Conservation (phyloP, 1,140 invertebrate genomes). For the Tetragonula clypearis region DNA sequence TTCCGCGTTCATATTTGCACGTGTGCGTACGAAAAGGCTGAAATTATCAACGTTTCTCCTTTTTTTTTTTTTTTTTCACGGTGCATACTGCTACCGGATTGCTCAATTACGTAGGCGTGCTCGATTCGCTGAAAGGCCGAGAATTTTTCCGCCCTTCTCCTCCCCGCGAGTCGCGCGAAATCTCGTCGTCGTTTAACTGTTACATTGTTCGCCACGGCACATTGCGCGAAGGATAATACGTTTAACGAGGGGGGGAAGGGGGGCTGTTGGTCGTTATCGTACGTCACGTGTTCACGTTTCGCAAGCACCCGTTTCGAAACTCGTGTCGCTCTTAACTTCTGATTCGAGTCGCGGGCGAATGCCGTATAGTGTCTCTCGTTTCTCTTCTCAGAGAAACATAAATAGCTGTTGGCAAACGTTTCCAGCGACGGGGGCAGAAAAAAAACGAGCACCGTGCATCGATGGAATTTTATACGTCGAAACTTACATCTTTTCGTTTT, state of each 20-base stretch:
- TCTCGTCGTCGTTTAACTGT: background rate
- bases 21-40: no score
- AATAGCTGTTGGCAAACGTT: constrained; percentile 53
- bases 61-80: background rate
- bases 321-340: constrained; percentile 5
- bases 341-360: background rate
- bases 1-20: no score
- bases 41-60: background rate
- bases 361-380: constrained; percentile 16
- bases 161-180: no score
- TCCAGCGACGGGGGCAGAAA: constrained; percentile 6
- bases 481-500: background rate
- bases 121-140: no score
- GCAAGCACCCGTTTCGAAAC: constrained; percentile 1
- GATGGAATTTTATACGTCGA: constrained; percentile 23
- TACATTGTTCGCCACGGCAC: background rate
- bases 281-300: constrained; percentile 1
- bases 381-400: constrained; percentile 21
- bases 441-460: background rate
- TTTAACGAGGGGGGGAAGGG: no score
- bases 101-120: no score
- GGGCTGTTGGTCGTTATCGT: constrained; percentile 1
- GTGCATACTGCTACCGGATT: no score
- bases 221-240: background rate
- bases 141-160: no score